Base-by-base conservation (phyloP, 2,888 invertebrate genomes). In the Brachypalpus laphriformis region DNA sequence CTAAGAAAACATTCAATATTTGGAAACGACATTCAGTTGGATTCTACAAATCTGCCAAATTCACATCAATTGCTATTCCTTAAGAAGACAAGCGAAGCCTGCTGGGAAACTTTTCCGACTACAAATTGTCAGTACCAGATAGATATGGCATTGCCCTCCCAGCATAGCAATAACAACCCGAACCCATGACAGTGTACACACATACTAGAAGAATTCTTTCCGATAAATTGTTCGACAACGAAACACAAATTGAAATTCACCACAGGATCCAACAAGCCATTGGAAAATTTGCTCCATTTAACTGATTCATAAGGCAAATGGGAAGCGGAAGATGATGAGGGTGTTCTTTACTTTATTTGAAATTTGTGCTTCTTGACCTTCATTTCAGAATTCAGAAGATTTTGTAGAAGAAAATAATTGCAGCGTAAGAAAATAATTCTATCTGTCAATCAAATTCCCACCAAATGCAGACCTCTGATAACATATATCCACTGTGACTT, bases 171-270 rank as follows among this genome's bases (percentile, higher is more conserved):
- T 49, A 34, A 49, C 20, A 47, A 65, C 63, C 47, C 16, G 18
- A 49, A 49, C 22, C 51, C 49, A 65, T 25, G n/a, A 65, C 47
- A 65, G 45, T 40, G 42, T 25, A 47, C 0, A 37, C n/a, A n/a
- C n/a, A n/a, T n/a, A n/a, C n/a, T n/a, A 34, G 6, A 47, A 25
- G 31, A 31, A 14, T 54, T 20, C 8, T 31, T 63, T 63, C 45
- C 25, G 31, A 45, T 47, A 22, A 65, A 65, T 51, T 65, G 25
- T 65, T 16, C 49, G 34, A 14, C 49, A 20, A 14, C 20, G 49
- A 9, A 57, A 57, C 5, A 57, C 65, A 51, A 65, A 65, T 65
- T 65, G 37, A 65, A 51, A 51, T 49, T 65, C 65, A 49, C 65
- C 65, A 49, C 65, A 65, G 65, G 65, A 51, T 20, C 8, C 61